Evolutionary conservation across 2,888 invertebrate genomes (phyloP).

Genomic region (Napeogenes inachia): DNA sequence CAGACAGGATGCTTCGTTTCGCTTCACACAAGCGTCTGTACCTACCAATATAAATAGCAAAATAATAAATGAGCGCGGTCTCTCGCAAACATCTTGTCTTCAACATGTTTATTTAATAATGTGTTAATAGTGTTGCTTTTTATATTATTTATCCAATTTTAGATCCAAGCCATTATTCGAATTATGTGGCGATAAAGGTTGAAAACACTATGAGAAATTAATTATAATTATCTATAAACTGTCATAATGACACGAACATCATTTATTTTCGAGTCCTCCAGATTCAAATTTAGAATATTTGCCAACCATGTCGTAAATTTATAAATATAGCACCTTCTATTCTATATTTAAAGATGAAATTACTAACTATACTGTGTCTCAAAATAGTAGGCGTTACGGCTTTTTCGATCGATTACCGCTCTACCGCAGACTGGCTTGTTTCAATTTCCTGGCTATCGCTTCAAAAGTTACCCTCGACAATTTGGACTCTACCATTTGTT

Average conservation of each 20-base stretch:
- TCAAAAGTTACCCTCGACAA: slow-evolving; percentile 26
- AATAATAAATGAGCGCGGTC: slow-evolving; percentile 36
- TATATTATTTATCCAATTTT: no score
- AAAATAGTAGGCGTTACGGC: slow-evolving; percentile 22
- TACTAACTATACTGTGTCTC: neutral
- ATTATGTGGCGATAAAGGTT: no score
- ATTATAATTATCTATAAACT: no score
- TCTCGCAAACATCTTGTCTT: slow-evolving; percentile 3
- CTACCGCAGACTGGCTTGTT: slow-evolving; percentile 32
- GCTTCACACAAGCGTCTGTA: slow-evolving; percentile 36
- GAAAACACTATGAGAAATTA: no score
- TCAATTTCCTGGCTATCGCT: slow-evolving; percentile 14
- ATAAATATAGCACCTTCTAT: no score
- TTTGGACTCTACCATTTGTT: slow-evolving; percentile 18
- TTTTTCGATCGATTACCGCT: slow-evolving; percentile 30
- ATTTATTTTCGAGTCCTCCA: no score
- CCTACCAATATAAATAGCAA: slow-evolving; percentile 40
- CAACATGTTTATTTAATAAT: slow-evolving; percentile 3
- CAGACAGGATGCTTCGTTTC: slow-evolving; percentile 40
- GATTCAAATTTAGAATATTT: no score
- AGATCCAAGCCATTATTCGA: no score
- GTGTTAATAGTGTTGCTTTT: no score
- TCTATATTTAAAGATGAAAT: no score
- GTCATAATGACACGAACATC: no score
- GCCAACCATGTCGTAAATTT: no score